Conservation (phyloP, 2,113 vertebrate species). For the Ellobius talpinus region DNA sequence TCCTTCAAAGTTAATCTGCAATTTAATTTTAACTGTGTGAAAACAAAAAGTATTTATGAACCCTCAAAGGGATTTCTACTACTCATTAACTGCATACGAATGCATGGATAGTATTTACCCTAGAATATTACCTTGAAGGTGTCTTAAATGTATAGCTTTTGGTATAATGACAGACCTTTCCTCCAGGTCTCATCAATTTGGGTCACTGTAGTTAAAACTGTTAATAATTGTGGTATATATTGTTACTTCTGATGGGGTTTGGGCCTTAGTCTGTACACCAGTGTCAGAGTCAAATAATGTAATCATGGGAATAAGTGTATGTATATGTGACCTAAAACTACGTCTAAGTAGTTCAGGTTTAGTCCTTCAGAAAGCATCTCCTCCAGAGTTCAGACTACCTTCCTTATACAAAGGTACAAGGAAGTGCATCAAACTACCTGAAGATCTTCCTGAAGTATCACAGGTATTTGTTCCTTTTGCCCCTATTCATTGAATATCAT, state of each 20-base stretch:
- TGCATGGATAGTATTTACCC: slow-evolving; percentile 48
- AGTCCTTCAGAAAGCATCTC: slow-evolving; percentile 8
- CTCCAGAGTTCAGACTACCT: neutral
- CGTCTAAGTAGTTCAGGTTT: neutral
- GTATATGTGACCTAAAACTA: neutral
- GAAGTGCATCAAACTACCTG: neutral
- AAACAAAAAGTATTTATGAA: slow-evolving; percentile 65
- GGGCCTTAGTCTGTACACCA: neutral
- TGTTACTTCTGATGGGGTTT: slow-evolving; percentile 32
- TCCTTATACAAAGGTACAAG: neutral
- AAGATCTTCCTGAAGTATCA: neutral
- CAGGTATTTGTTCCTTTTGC: neutral
- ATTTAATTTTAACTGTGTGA: slow-evolving; percentile 67
- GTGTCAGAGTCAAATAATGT: slow-evolving; percentile 64
- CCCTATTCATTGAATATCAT: neutral
- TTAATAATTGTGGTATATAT: slow-evolving; percentile 76
- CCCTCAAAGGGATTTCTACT: slow-evolving; percentile 61
- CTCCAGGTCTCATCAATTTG: slow-evolving; percentile 66
- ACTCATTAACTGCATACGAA: slow-evolving; percentile 75
- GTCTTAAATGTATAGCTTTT: slow-evolving; percentile 71
- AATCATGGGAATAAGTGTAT: neutral
- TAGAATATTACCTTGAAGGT: slow-evolving; percentile 74
- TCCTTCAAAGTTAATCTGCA: slow-evolving; percentile 65
- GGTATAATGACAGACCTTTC: slow-evolving; percentile 70
- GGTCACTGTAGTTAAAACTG: slow-evolving; percentile 61